Evolutionary conservation across 2,113 vertebrate species (phyloP), one percentile per base, ranked within the genome.

Genomic region (Pseudorhombus dupliciocellatus): DNA sequence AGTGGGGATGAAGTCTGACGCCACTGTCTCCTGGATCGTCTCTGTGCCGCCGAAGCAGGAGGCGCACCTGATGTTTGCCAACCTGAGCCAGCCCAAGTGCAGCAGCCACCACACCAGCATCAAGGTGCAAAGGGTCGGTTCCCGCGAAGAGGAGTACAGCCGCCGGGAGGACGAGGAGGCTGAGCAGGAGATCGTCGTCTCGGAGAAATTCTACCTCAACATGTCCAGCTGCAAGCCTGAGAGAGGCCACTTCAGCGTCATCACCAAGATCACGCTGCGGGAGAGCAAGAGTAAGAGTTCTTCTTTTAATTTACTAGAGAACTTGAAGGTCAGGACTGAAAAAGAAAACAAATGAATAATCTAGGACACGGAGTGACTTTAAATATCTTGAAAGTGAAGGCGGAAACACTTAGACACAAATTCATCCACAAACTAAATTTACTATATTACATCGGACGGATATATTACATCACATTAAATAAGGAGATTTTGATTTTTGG

Each of bases 11-110:
- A 93, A 91, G 1, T 58, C 92, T 4, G 83, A 89, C 0, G 68
- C 93, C 63, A 96, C 95, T 0, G 78, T 96, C 46, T 97, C 96
- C 22, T 99, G 97, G 97, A 92, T 95, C 4, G 44, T 97, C 28
- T 1, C 68, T 0, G 84, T 98, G 30, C 94, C 95, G 10, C 18
- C 40, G 0, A 87, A 90, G 70, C 89, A 93, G 57, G 88, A 90
- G 9, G 96, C 94, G 21, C 90, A 44, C 42, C 80, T 99, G 0
- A 80, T 57, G 9, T 97, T 98, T 77, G 20, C 79, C 66, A 90
- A 81, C 48, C 77, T 96, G 63, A 93, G 81, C 48, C 91, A 94
- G 52, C 94, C 93, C 5, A 74, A 84, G 20, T 99, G 97, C 34
- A 88, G 84, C 55, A 88, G 70, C 0, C 80, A 87, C 0, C 93